Conservation (phyloP, 2,113 vertebrate genomes). For the Hassar affinis region DNA sequence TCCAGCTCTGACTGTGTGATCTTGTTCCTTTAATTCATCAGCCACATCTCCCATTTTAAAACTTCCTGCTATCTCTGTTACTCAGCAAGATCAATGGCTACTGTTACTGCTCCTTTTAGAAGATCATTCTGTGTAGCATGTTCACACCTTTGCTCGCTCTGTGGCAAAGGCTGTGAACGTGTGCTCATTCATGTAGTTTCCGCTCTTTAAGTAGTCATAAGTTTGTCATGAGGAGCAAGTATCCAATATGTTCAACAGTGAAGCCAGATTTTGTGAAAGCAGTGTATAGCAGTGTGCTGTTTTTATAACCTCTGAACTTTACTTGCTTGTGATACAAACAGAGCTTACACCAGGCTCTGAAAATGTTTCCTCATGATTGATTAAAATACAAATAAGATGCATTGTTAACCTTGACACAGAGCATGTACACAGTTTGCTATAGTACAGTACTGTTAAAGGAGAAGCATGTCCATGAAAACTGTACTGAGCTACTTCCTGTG, state of each 20-base stretch:
- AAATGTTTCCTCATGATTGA: neutral
- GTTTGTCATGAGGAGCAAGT: slow-evolving; percentile 8
- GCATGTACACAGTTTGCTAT: slow-evolving; percentile 52
- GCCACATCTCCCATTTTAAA: slow-evolving; percentile 21
- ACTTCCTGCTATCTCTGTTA: slow-evolving; percentile 36
- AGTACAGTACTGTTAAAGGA: slow-evolving; percentile 26
- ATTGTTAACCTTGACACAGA: slow-evolving; percentile 17
- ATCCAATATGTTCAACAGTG: neutral
- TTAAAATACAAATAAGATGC: neutral
- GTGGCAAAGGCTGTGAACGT: neutral
- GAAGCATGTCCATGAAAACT: slow-evolving; percentile 50
- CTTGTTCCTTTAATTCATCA: slow-evolving; percentile 8
- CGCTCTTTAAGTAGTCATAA: neutral
- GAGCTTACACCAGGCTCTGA: neutral
- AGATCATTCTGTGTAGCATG: slow-evolving; percentile 11
- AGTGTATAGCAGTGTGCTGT: slow-evolving; percentile 13
- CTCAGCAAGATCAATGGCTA: slow-evolving; percentile 41
- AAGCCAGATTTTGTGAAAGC: slow-evolving; percentile 35
- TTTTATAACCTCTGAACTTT: slow-evolving; percentile 12
- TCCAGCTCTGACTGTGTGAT: neutral
- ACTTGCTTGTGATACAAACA: slow-evolving; percentile 14
- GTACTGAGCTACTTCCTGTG: slow-evolving; percentile 19
- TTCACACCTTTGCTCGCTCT: slow-evolving; percentile 1
- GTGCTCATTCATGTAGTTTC: neutral
- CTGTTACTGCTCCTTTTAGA: slow-evolving; percentile 21